Conservation (phyloP, 2,797 vertebrate species). For the Clarias pachynema region DNA sequence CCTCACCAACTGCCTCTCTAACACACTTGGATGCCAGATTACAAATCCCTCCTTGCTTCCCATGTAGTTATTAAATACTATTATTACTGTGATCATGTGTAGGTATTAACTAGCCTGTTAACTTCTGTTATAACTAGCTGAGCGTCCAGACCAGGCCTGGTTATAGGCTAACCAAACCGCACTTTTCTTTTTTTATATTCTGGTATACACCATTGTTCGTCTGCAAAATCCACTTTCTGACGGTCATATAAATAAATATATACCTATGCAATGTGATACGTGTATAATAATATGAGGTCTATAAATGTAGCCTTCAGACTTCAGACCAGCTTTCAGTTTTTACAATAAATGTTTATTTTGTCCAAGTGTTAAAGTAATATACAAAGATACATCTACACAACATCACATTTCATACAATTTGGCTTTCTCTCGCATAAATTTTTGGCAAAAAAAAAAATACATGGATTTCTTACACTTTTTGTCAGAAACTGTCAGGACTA, state of each 20-base stretch:
- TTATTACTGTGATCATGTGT: not conserved
- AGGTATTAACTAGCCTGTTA: not conserved
- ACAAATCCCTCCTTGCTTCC: not conserved
- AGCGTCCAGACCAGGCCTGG: not conserved
- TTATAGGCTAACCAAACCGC: not conserved
- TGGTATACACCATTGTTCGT: not conserved
- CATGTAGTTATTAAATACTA: not conserved
- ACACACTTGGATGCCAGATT: slow-evolving; percentile 3
- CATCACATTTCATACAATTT: not conserved
- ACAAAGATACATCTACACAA: not conserved
- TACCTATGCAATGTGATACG: not conserved
- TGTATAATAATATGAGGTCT: not conserved
- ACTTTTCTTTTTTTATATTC: not conserved
- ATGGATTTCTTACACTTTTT: not conserved
- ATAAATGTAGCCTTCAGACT: not conserved
- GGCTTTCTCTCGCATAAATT: not conserved
- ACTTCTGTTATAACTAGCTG: not conserved
- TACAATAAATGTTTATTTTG: not conserved
- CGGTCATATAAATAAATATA: not conserved
- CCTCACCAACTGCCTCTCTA: not conserved
- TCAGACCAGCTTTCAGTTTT: not conserved
- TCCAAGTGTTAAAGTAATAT: not conserved
- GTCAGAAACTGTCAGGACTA: not conserved
- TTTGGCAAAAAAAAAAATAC: no score
- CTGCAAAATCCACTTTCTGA: not conserved